A percentile compares a stretch with the other conserved stretches of the same genome.
These are phyloP conservation scores for Pachypanchax playfairii DNA, from an alignment of 2,113 vertebrate genomes.

Conservation along the genomic window DNA sequence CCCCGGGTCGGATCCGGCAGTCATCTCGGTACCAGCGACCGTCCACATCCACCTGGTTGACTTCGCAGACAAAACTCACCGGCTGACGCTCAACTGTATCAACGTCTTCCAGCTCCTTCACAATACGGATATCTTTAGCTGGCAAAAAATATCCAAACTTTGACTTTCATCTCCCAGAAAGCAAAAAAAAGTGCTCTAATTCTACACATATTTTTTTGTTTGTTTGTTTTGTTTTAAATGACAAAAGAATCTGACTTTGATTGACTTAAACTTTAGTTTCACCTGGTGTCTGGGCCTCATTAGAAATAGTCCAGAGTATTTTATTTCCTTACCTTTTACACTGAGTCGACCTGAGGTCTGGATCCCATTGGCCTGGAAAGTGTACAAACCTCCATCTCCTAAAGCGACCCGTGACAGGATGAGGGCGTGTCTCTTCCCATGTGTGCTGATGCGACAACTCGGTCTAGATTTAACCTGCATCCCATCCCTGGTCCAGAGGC, in stretches of 20 bases:
- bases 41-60: constrained; percentile 89
- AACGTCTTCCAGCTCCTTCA: constrained; percentile 85
- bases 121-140: constrained; percentile 88
- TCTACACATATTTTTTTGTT: no score
- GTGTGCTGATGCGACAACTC: constrained; percentile 74
- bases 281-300: no score
- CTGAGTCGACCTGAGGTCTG: constrained; percentile 82
- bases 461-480: constrained; percentile 82
- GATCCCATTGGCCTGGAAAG: constrained; percentile 86
- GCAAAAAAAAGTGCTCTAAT: no score
- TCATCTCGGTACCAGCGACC: constrained; percentile 90
- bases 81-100: constrained; percentile 86
- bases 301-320: no score
- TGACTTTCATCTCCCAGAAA: constrained; percentile 5
- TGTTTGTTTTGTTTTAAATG: no score
- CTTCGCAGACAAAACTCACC: constrained; percentile 86
- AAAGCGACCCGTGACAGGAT: constrained; percentile 78
- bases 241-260: background rate
- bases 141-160: constrained; percentile 29
- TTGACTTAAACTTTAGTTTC: no score
- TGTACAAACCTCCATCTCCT: constrained; percentile 84
- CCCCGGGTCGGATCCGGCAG: constrained; percentile 81
- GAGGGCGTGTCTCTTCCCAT: constrained; percentile 85
- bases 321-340: constrained; percentile 83
- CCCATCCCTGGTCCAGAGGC: constrained; percentile 85